These are phyloP conservation scores for Biston betularia DNA, from an alignment of 2,888 invertebrate genomes.

Conservation along the genomic window DNA sequence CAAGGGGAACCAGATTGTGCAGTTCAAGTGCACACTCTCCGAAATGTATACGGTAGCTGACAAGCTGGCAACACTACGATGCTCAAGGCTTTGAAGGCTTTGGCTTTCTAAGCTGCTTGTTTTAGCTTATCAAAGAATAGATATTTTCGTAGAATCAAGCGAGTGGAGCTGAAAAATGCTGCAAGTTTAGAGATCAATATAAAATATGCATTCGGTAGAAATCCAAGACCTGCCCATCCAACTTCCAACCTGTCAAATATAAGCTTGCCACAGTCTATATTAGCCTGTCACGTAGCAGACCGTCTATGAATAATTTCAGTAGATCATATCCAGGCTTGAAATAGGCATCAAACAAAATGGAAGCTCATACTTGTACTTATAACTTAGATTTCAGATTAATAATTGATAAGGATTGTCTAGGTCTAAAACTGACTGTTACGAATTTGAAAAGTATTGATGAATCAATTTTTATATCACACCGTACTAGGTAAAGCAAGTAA, in stretches of 20 bases:
- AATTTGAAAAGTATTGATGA: not conserved
- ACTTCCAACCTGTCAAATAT: slow-evolving; percentile 16
- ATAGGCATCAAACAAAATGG: slow-evolving; percentile 44
- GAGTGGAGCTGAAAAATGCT: too few relatives aligned
- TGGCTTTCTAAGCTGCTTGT: too few relatives aligned
- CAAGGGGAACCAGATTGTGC: too few relatives aligned
- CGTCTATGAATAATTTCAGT: slow-evolving; percentile 59
- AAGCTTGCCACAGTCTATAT: slow-evolving; percentile 25
- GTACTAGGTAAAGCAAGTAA: too few relatives aligned
- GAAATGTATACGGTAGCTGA: too few relatives aligned
- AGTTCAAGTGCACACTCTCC: too few relatives aligned
- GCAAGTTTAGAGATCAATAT: too few relatives aligned
- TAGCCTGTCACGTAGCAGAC: slow-evolving; percentile 43
- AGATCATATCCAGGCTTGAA: slow-evolving; percentile 51
- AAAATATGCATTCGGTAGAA: too few relatives aligned
- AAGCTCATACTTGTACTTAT: slow-evolving; percentile 15
- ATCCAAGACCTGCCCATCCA: not conserved
- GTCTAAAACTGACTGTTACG: slow-evolving; percentile 10
- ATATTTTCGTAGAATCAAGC: too few relatives aligned
- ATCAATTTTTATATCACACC: not conserved
- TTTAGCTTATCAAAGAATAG: too few relatives aligned
- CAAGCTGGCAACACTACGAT: too few relatives aligned
- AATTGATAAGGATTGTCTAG: slow-evolving; percentile 17
- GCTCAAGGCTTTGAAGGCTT: too few relatives aligned
- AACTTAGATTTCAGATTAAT: slow-evolving; percentile 21